Base-by-base conservation (phyloP, 2,113 vertebrate species). In the Anarhynchus alexandrinus region DNA sequence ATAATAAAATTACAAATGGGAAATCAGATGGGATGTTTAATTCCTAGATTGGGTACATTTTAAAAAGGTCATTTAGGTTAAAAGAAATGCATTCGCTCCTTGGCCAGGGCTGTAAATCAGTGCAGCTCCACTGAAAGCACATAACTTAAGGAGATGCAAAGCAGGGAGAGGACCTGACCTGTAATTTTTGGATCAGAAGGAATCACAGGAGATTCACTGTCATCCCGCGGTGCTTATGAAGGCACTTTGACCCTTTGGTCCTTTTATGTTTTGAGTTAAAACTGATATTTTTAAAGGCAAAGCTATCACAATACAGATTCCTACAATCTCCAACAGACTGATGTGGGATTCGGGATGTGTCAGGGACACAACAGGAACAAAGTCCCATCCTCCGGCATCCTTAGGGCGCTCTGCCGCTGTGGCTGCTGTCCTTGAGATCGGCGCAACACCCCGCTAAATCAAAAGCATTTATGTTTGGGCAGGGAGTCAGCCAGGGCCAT, bases 41-140 rank as follows among this genome's bases (percentile, higher is more conserved):
- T 95, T 95, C 66, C 57, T 80, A 90, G 58, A 32, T 13, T 62
- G 59, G 32, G 27, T 70, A 40, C 65, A 67, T 87, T 65, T 16
- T 52, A 84, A 84, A 64, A 92, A 92, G 26, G 91, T 73, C 45
- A 54, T 77, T 93, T 67, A 65, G 42, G 58, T 80, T 91, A 89
- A 90, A 89, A 79, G 40, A 73, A 90, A 88, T 64, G 8, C 36
- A 40, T 81, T 88, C 2, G 1, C 58, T 94, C 61, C 54, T 57
- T 59, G 38, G 61, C 45, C 82, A 57, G 66, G 52, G 89, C 71
- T 80, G n/a, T 90, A 94, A 94, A 95, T 95, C 87, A 74, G 58
- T 13, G 49, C 67, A 71, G 93, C 45, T 83, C 67, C 26, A 25
- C 59, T 51, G 42, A 66, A 80, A 87, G n/a, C 47, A 15, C 38